Evolutionary conservation across 2,113 vertebrate species (phyloP), one percentile per base, ranked within the genome.

Genomic region (Sturnira hondurensis): DNA sequence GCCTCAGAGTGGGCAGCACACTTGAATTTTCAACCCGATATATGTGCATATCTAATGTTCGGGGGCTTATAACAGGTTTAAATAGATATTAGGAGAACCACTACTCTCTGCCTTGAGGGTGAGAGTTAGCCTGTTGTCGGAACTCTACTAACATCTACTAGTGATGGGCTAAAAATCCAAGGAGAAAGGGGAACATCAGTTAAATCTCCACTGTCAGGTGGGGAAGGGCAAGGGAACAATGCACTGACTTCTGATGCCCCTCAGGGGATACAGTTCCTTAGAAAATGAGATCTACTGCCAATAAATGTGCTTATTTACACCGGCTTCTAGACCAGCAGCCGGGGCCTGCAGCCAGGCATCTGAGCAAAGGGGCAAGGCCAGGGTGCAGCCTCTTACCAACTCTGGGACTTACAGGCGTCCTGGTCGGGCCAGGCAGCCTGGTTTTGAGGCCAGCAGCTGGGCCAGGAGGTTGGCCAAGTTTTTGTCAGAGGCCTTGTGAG

Each of bases 401-500:
- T 70, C 45, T n/a, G 83, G 87, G 80, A 96, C 93, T 93, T 93
- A 89, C 3, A 22, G 71, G 67, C 84, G 68, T 84, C 85, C 56
- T 63, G 81, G 88, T 92, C 10, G 14, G 78, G 84, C 38, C 36
- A 22, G 54, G 78, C 56, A 70, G 84, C 68, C 90, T 77, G 3
- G 77, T 67, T 95, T 61, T 43, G 86, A 96, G 93, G 96, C 91
- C 83, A 94, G 74, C 68, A 47, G 86, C 82, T 22, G 78, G 91
- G 56, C 81, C 36, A 94, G 77, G 67, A 94, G 54, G 43, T 73
- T 96, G 88, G 93, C 92, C 91, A 88, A 93, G 82, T 33, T 95
- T 90, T 88, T 65, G 81, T 92, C 89, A 82, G 67, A 91, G 71
- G 68, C 86, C 94, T 70, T 93, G 70, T 17, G 56, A 96, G 70